These are phyloP conservation scores for Microcebus jonahi DNA, from an alignment of 2,113 vertebrate species.

Conservation along the genomic window DNA sequence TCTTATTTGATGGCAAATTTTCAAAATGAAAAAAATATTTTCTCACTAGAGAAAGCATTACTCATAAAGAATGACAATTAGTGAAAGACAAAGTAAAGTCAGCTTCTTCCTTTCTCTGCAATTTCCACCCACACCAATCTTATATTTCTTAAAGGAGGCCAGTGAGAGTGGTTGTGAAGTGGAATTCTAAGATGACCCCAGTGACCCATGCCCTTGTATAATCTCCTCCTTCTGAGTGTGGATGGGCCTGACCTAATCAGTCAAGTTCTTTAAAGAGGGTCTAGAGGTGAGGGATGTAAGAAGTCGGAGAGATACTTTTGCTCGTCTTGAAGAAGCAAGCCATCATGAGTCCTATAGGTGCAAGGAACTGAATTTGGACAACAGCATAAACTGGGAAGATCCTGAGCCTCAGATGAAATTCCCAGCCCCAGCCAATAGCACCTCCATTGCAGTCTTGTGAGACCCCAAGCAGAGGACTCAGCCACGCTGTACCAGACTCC, in stretches of 20 bases:
- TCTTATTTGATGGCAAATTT: conserved; percentile 50
- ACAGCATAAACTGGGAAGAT: not conserved
- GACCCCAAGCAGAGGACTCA: not conserved
- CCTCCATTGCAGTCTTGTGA: not conserved
- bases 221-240: not conserved
- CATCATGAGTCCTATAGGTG: not conserved
- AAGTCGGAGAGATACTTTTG: not conserved
- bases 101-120: not conserved
- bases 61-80: conserved; percentile 1
- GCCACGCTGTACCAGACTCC: not conserved
- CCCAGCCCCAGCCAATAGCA: not conserved
- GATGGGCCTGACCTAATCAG: not conserved
- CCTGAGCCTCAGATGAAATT: not conserved
- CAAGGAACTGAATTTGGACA: not conserved
- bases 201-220: not conserved
- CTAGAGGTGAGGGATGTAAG: not conserved
- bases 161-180: not conserved
- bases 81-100: not conserved
- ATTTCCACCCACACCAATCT: not conserved
- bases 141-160: not conserved
- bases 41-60: conserved; percentile 44
- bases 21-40: conserved; percentile 55
- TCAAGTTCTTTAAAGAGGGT: not conserved
- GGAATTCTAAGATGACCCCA: not conserved
- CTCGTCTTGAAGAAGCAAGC: not conserved